Evolutionary conservation across 2,113 vertebrate genomes (phyloP).

Genomic region (Dromiciops gliroides): DNA sequence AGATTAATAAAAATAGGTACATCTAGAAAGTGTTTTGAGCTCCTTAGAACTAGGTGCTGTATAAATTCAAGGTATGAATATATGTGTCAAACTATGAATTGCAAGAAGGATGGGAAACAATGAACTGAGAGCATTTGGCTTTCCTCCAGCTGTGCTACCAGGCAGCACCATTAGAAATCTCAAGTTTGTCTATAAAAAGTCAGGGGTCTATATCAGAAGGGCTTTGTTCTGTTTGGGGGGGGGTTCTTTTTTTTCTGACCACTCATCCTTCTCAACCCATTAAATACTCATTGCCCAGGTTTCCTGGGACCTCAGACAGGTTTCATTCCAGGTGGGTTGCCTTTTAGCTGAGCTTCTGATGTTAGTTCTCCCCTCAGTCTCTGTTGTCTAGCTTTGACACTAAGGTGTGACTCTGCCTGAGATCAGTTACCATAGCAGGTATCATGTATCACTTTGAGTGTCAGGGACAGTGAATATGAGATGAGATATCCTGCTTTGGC

Average conservation of each 20-base stretch:
- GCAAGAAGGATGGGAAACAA: not conserved
- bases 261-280: not conserved
- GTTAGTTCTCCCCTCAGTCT: not conserved
- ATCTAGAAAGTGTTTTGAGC: not conserved
- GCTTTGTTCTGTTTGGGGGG: not conserved
- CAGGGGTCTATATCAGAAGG: not conserved
- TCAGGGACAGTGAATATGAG: not conserved
- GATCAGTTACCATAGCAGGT: not conserved
- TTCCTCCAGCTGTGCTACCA: not conserved
- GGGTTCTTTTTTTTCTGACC: not conserved
- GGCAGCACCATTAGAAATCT: not conserved
- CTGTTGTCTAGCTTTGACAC: not conserved
- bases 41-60: not conserved
- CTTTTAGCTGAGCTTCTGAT: not conserved
- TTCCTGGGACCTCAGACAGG: not conserved
- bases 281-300: not conserved
- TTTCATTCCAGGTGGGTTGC: not conserved
- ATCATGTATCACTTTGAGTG: not conserved
- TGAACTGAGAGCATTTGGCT: not conserved
- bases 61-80: not conserved
- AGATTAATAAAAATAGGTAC: constrained; percentile 11
- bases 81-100: not conserved
- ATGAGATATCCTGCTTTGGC: not conserved
- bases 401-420: not conserved
- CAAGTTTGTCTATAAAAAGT: not conserved